phyloP scores from a whole-genome alignment of 2,797 vertebrate species.

The Propithecus perrieri region DNA sequence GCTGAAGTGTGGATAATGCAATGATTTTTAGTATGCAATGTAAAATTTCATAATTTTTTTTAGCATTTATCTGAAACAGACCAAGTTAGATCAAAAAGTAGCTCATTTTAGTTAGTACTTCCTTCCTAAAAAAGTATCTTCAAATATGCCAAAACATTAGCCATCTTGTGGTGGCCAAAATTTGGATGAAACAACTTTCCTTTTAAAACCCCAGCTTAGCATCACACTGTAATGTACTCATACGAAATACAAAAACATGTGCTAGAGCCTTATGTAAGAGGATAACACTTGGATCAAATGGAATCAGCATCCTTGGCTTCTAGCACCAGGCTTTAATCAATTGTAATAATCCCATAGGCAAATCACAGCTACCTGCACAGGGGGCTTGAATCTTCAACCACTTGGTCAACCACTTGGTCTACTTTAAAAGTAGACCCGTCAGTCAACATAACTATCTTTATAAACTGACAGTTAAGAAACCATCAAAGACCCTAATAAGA shows the following conservation, averaged over 20 bases:
- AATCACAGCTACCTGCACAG: neutral
- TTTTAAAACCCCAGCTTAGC: constrained; percentile 44
- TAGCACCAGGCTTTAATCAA: neutral
- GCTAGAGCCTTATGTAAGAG: constrained; percentile 55
- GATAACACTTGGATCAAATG: neutral
- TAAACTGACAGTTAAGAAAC: constrained; percentile 35
- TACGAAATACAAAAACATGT: constrained; percentile 29
- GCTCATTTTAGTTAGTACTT: constrained; percentile 52
- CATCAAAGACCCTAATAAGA: constrained; percentile 37
- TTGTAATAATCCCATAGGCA: neutral
- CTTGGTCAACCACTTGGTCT: neutral
- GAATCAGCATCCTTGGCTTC: constrained; percentile 14
- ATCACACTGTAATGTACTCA: constrained; percentile 27
- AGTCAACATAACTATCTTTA: neutral
- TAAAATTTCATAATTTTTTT: constrained; percentile 20
- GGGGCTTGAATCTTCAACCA: neutral
- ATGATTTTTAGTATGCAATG: neutral
- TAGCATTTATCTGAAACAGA: constrained; percentile 52
- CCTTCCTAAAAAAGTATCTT: neutral
- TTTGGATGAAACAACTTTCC: constrained; percentile 53
- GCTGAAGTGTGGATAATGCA: neutral
- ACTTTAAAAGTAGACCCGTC: too few relatives aligned
- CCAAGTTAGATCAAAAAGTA: constrained; percentile 50
- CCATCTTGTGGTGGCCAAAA: constrained; percentile 49
- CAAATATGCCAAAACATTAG: constrained; percentile 55